Evolutionary conservation across 2,797 vertebrate species (phyloP), one percentile per base, ranked within the genome.

Genomic region (Peromyscus attwateri): DNA sequence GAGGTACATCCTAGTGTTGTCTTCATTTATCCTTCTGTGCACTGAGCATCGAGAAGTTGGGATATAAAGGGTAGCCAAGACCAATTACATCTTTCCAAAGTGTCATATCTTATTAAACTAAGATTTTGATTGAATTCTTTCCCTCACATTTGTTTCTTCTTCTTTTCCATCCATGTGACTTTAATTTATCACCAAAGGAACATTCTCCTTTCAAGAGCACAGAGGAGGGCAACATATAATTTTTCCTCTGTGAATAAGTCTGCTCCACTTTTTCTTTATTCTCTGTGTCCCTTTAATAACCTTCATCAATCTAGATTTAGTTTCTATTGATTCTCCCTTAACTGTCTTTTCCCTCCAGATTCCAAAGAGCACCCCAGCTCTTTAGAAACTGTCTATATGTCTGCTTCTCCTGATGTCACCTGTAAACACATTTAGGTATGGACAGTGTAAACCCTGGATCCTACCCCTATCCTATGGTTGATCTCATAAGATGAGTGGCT

Each of bases 241-340:
- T 92, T 91, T 94, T 84, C 70, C 85, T 68, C 82, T 12, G 7
- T 94, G 91, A 92, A 95, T 94, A 96, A 92, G 57, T 46, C 11
- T 80, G 21, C n/a, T 89, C n/a, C 27, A 87, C 80, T 84, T 85
- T n/a, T 64, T 92, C 83, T 68, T 62, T 96, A 89, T 95, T 90
- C 40, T 19, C n/a, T 40, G 2, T 75, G 52, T 84, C 84, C 52
- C 70, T 95, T 96, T 91, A 92, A 96, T 85, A 96, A 80, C 29
- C 43, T 89, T 75, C 40, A 94, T 94, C 71, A 19, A 87, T 92
- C 89, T 96, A 75, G 91, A 96, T 97, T 96, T 96, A 97, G 92
- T 8, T 89, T 23, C 64, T 92, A 95, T 87, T 96, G 91, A 97
- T 97, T 96, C 79, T 96, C 2, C 13, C 21, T 97, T 96, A 96